Evolutionary conservation across 2,113 vertebrate genomes (phyloP).

Genomic region (Varanus salvator): DNA sequence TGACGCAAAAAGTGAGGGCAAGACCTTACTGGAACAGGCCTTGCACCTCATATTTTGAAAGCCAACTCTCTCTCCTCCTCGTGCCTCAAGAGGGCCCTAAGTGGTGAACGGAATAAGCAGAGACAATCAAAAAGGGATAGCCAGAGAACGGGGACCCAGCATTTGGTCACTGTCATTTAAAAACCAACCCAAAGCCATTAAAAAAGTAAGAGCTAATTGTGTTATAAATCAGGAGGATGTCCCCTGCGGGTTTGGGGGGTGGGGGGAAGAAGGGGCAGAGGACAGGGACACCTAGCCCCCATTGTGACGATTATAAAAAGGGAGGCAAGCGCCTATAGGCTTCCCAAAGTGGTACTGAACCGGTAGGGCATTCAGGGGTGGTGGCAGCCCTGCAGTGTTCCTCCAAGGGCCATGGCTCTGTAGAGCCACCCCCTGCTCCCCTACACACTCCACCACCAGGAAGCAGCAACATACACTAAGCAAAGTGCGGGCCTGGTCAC

Average conservation of each 20-base stretch:
- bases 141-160: background rate
- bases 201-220: slow-evolving; percentile 41
- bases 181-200: slow-evolving; percentile 28
- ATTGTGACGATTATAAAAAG: background rate
- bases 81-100: background rate
- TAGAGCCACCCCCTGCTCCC: background rate
- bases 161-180: slow-evolving; percentile 31
- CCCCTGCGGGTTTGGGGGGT: background rate
- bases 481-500: slow-evolving; percentile 2
- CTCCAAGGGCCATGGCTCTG: background rate
- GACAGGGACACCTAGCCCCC: background rate
- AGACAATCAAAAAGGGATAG: slow-evolving; percentile 12
- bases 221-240: slow-evolving; percentile 20
- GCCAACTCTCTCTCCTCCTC: background rate
- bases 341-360: background rate
- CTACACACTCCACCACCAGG: background rate
- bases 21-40: background rate
- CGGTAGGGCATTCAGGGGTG: background rate
- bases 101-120: slow-evolving; percentile 10
- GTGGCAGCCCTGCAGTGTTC: background rate
- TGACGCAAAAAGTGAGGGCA: background rate
- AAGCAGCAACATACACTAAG: slow-evolving; percentile 23
- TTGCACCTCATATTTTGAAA: background rate
- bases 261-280: background rate
- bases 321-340: background rate